phyloP scores from a whole-genome alignment of 2,888 invertebrate species.

The Lymantria monacha region DNA sequence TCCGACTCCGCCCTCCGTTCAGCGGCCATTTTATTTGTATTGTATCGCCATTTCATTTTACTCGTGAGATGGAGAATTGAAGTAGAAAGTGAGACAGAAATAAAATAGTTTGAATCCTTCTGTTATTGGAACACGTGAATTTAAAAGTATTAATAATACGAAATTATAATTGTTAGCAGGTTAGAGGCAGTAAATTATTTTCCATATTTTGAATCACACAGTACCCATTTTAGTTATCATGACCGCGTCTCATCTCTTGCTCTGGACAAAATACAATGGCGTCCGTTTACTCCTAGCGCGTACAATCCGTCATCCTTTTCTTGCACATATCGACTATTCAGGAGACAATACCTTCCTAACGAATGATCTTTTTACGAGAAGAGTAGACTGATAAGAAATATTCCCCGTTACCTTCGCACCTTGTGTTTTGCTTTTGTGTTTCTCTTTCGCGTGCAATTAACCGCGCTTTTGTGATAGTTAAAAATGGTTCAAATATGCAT shows the following conservation, averaged over 20 bases:
- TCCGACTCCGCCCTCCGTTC: not conserved
- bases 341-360: conserved; percentile 74
- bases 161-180: conserved; percentile 19
- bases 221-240: not conserved
- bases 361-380: conserved; percentile 78
- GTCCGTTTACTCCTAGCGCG: conserved; percentile 72
- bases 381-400: conserved; percentile 77
- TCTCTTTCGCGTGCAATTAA: conserved; percentile 67
- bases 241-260: conserved; percentile 41
- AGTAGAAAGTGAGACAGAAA: conserved; percentile 80
- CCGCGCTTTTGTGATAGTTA: conserved; percentile 63
- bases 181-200: conserved; percentile 20
- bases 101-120: conserved; percentile 53
- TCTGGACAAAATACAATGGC: conserved; percentile 63
- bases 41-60: conserved; percentile 82
- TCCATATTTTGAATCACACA: conserved; percentile 1
- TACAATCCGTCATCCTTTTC: conserved; percentile 81
- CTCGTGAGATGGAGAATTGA: conserved; percentile 77
- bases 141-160: conserved; percentile 1
- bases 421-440: conserved; percentile 61
- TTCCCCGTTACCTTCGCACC: conserved; percentile 79
- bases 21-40: conserved; percentile 71
- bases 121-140: conserved; percentile 6
- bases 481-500: conserved; percentile 29
- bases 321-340: conserved; percentile 78